phyloP scores from a whole-genome alignment of 2,113 vertebrate genomes.

The Lanius collurio region DNA sequence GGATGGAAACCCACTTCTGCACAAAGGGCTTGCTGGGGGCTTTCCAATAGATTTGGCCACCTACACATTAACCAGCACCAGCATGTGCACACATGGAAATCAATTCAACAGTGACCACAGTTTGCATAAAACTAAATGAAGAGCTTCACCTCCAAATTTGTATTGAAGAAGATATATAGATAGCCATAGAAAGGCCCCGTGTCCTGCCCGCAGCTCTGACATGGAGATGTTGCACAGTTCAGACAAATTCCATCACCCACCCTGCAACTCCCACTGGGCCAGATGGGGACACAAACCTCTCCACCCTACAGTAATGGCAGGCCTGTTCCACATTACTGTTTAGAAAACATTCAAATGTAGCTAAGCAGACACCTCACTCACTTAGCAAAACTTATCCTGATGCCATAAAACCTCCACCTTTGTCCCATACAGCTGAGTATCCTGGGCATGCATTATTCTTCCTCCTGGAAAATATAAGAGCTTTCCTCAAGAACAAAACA shows the following conservation, averaged over 20 bases:
- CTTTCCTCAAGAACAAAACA: neutral
- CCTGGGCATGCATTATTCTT: neutral
- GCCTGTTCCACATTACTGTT: neutral
- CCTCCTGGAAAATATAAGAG: neutral
- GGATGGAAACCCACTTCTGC: neutral
- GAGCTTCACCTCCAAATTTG: neutral
- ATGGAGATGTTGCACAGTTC: rapidly evolving
- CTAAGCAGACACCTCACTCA: neutral
- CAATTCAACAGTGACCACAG: neutral
- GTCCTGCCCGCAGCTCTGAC: neutral
- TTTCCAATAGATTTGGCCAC: neutral
- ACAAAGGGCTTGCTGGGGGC: neutral
- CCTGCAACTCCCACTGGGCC: neutral
- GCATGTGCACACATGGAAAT: rapidly evolving
- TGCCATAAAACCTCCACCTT: neutral
- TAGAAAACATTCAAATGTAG: neutral
- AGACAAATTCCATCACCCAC: neutral
- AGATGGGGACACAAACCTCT: neutral
- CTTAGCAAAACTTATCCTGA: neutral
- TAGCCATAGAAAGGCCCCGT: rapidly evolving
- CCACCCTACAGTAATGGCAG: rapidly evolving
- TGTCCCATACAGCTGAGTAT: neutral
- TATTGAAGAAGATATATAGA: neutral
- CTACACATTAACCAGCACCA: neutral
- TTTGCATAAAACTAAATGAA: neutral